A percentile compares a stretch with the other conserved stretches of the same genome.
Evolutionary conservation across 1,140 invertebrate genomes (phyloP).

Genomic region (Paraescarpia echinospica): DNA sequence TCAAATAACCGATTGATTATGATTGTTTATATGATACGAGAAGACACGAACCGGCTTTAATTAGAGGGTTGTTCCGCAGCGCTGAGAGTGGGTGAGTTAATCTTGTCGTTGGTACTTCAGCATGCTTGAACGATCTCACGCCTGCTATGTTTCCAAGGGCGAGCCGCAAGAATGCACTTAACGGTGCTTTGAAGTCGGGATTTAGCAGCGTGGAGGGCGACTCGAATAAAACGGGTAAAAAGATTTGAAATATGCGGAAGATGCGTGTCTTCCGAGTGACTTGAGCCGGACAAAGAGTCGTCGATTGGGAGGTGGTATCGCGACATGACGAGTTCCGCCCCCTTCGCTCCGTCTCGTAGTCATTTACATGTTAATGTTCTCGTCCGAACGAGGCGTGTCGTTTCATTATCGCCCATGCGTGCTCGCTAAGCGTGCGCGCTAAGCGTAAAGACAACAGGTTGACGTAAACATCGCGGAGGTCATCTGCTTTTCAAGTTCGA

Average conservation of each 20-base stretch:
- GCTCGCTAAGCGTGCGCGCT: too few relatives aligned
- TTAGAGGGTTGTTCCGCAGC: not conserved
- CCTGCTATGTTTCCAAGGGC: not conserved
- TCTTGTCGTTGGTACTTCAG: not conserved
- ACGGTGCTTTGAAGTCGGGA: not conserved
- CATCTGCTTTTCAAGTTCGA: not conserved
- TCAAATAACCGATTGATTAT: not conserved
- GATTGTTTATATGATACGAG: not conserved
- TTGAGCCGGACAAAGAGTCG: not conserved
- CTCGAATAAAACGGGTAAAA: not conserved
- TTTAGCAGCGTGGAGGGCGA: not conserved
- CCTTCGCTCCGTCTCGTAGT: not conserved
- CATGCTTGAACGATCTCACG: not conserved
- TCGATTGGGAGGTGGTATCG: not conserved
- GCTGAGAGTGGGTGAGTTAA: not conserved
- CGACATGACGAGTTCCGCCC: not conserved
- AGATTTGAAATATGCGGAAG: slow-evolving; percentile 1
- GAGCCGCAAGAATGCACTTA: not conserved
- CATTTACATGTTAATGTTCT: slow-evolving; percentile 6
- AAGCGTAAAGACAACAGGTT: not conserved
- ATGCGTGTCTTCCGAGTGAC: not conserved
- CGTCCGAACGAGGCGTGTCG: not conserved
- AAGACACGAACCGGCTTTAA: not conserved
- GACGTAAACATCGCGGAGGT: not conserved
- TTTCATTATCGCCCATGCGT: not conserved